phyloP scores from a whole-genome alignment of 1,140 invertebrate genomes.

The Ips nitidus region DNA sequence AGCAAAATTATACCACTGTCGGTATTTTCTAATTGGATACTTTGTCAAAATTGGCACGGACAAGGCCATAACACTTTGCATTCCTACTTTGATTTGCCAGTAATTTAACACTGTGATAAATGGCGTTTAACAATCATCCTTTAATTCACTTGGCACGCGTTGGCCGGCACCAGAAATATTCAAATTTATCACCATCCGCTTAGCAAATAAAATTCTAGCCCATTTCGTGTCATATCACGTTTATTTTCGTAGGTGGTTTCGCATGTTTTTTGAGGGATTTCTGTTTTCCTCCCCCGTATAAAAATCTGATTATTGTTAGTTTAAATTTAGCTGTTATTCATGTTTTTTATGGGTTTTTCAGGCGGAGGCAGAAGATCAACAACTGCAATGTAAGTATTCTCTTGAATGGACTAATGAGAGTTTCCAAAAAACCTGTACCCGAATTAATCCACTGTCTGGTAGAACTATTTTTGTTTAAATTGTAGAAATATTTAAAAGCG shows the following conservation, averaged over 20 bases:
- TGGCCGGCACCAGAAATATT: conserved; percentile 5
- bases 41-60: no score
- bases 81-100: no score
- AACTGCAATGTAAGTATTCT: conserved; percentile 61
- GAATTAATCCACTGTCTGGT: no score
- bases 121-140: conserved; percentile 24
- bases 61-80: no score
- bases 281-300: no score
- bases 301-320: conserved; percentile 4
- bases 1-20: no score
- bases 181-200: conserved; percentile 20
- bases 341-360: conserved; percentile 48
- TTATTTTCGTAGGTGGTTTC: background rate
- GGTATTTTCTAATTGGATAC: no score
- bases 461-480: no score
- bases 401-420: background rate
- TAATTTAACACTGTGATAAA: conserved; percentile 10
- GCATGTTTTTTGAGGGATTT: background rate
- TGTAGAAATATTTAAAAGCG: no score
- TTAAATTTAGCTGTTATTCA: background rate
- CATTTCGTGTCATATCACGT: conserved; percentile 8
- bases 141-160: conserved; percentile 26
- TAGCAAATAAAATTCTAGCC: conserved; percentile 24
- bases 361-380: conserved; percentile 60
- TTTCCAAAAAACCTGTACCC: no score